Evolutionary conservation across 1,140 invertebrate species (phyloP), one percentile per base, ranked within the genome.

Genomic region (Zaprionus ornatus): DNA sequence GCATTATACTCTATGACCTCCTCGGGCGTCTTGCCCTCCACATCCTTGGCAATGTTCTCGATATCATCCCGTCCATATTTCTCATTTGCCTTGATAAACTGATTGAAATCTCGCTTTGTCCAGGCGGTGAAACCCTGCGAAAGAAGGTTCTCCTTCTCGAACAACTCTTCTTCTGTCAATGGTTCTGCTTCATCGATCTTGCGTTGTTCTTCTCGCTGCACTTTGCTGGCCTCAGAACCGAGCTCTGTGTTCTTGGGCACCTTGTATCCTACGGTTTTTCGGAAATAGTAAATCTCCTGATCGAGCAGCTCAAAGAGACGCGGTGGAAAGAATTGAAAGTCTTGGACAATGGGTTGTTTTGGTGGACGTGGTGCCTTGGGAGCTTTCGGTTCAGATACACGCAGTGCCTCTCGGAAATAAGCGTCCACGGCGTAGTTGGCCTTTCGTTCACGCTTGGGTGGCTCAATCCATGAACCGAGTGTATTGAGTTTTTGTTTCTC

Each of bases 261-360:
- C 93, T 99, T 99, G 90, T 99, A 99, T 19, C 97, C 97, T 5
- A 99, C 96, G 0, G 97, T 97, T 93, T 99, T 99, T 15, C 99
- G 94, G 93, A 98, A 99, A 90, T 96, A 98, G 92, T 99, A 99
- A 72, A 99, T 99, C 93, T 99, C 99, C 90, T 99, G 98, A 93
- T 99, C 99, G 0, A 99, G 94, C 13, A 99, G 95, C 93, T 99
- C 99, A 93, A 99, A 99, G 0, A 99, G 94, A 74, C 99, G 94
- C 1, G 98, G 98, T 4, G 99, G 99, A 93, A 99, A 99, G 92
- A 99, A 99, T 93, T 99, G 99, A 91, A 99, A 99, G 93, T 99
- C 99, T 94, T 99, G 99, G 1, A 99, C 98, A 77, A 99, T 99
- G 0, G 99, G 99, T 88, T 99, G 98, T 93, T 99, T 99, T 0